phyloP scores from a whole-genome alignment of 2,113 vertebrate species.

The Coryphaenoides rupestris region DNA sequence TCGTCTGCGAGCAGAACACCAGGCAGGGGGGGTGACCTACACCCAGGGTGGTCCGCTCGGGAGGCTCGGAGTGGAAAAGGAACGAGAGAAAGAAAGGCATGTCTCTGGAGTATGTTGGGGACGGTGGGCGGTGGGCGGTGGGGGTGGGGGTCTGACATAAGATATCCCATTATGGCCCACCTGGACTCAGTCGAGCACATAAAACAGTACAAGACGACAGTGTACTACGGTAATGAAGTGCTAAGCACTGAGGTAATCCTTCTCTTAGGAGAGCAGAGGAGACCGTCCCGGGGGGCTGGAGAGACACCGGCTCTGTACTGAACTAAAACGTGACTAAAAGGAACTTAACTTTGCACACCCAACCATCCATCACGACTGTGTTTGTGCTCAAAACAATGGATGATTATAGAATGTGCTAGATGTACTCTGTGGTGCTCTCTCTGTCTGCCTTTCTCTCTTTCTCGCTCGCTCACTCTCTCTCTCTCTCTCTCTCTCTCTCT shows the following conservation, averaged over 20 bases:
- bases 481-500: too few species aligned
- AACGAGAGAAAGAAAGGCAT: neutral
- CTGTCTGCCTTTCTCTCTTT: too few species aligned
- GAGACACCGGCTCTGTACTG: too few species aligned
- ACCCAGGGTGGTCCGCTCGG: constrained; percentile 62
- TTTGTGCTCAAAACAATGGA: too few species aligned
- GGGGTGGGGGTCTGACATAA: constrained; percentile 52
- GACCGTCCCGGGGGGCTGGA: constrained; percentile 27
- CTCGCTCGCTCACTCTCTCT: too few species aligned
- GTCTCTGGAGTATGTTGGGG: constrained; percentile 52
- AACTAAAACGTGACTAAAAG: too few species aligned
- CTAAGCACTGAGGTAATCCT: constrained; percentile 67
- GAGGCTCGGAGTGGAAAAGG: constrained; percentile 34
- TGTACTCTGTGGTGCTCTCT: too few species aligned
- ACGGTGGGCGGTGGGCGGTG: too few species aligned
- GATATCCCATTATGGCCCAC: constrained; percentile 66
- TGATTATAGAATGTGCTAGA: too few species aligned
- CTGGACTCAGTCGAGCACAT: constrained; percentile 55
- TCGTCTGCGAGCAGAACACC: neutral
- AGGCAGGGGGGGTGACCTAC: neutral
- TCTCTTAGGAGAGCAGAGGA: constrained; percentile 23
- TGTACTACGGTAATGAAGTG: constrained; percentile 73
- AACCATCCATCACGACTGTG: too few species aligned
- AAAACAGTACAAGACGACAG: constrained; percentile 62
- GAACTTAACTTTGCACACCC: too few species aligned